These are phyloP conservation scores for Hydrochoerus hydrochaeris DNA, from an alignment of 2,113 vertebrate species.

Conservation along the genomic window DNA sequence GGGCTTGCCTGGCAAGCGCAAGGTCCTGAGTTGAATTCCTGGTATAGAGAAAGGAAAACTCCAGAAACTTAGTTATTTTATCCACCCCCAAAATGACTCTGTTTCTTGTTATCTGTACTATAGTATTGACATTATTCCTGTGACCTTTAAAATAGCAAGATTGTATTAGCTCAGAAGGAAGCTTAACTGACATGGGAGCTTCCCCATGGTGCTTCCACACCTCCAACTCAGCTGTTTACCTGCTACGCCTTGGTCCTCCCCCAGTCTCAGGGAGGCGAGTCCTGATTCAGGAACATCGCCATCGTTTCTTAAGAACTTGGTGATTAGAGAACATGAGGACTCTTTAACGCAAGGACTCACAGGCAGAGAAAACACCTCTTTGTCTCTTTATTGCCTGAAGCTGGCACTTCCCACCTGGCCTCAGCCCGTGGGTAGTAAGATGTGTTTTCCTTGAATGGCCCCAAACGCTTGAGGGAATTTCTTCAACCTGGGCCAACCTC, in stretches of 20 bases:
- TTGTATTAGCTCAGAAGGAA: conserved; percentile 74
- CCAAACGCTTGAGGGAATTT: background rate
- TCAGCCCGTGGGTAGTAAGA: fast-evolving
- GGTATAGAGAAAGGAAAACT: background rate
- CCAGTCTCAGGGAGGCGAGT: conserved; percentile 56
- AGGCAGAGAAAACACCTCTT: background rate
- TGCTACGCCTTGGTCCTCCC: conserved; percentile 63
- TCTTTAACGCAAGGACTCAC: background rate
- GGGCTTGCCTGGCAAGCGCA: too few relatives aligned
- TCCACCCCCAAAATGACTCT: conserved; percentile 6
- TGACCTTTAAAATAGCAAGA: conserved; percentile 74
- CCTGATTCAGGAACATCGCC: background rate
- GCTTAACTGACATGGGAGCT: conserved; percentile 76
- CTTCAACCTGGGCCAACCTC: background rate
- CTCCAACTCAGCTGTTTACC: conserved; percentile 57
- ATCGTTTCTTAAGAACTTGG: background rate
- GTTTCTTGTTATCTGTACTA: conserved; percentile 24
- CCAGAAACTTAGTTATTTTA: background rate
- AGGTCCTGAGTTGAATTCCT: too few relatives aligned
- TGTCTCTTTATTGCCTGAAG: background rate
- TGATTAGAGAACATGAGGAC: background rate
- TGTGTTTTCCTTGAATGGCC: too few relatives aligned
- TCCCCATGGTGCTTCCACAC: conserved; percentile 12
- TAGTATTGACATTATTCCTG: conserved; percentile 66
- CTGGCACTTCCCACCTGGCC: background rate